These are phyloP conservation scores for Agapostemon virescens DNA, from an alignment of 2,888 invertebrate genomes.

Conservation along the genomic window DNA sequence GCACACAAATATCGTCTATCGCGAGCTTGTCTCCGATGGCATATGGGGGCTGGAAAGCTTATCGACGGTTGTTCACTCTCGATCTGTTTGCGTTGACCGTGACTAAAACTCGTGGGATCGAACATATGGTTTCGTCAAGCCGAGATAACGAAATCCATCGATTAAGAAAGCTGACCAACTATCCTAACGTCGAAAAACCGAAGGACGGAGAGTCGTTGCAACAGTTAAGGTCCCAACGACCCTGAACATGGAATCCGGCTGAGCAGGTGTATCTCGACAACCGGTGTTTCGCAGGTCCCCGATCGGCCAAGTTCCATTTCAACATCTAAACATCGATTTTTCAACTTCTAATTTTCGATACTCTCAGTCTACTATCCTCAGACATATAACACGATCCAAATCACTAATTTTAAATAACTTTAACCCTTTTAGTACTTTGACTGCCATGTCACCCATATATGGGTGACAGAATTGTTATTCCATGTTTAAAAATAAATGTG, in stretches of 20 bases:
- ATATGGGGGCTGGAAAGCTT: conserved; percentile 46
- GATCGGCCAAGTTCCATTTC: neutral
- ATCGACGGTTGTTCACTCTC: conserved; percentile 19
- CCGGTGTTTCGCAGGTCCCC: conserved; percentile 16
- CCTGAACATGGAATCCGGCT: conserved; percentile 60
- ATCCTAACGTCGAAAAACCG: conserved; percentile 38
- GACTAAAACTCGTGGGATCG: neutral
- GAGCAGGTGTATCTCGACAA: conserved; percentile 50
- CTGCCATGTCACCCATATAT: too few species aligned
- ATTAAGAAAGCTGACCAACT: neutral
- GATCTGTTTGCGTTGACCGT: neutral
- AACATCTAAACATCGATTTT: neutral
- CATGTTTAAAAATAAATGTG: too few species aligned
- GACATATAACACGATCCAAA: too few species aligned
- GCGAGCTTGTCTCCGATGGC: neutral
- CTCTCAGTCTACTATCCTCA: neutral
- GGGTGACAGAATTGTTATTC: too few species aligned
- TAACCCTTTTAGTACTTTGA: too few species aligned
- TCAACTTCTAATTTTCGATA: neutral
- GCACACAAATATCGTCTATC: conserved; percentile 27
- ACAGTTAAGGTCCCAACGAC: conserved; percentile 39
- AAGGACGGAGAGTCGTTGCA: conserved; percentile 46
- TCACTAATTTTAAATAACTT: too few species aligned
- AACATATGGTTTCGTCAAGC: neutral
- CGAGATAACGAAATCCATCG: conserved; percentile 12